These are phyloP conservation scores for Nesidiocoris tenuis DNA, from an alignment of 2,888 invertebrate species.

Conservation along the genomic window DNA sequence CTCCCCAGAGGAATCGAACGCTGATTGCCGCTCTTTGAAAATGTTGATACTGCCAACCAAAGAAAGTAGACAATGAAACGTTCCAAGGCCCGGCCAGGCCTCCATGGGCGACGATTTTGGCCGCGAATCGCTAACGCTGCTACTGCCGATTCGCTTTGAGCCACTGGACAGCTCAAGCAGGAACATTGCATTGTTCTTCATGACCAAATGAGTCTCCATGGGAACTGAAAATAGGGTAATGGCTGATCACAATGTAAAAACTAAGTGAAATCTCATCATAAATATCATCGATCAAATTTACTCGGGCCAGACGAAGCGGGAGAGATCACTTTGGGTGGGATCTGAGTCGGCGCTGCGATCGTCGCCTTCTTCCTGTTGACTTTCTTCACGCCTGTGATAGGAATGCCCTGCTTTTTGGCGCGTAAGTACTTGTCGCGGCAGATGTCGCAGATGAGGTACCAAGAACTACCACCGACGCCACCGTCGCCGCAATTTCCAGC, in stretches of 20 bases:
- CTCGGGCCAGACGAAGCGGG: slow-evolving; percentile 43
- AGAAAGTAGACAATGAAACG: slow-evolving; percentile 63
- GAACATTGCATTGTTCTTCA: slow-evolving; percentile 93
- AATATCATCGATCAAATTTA: background rate
- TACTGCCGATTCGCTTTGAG: slow-evolving; percentile 54
- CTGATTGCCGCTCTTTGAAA: slow-evolving; percentile 44
- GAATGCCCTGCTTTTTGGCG: slow-evolving; percentile 51
- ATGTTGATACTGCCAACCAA: slow-evolving; percentile 55
- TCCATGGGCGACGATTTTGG: slow-evolving; percentile 29
- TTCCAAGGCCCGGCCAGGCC: slow-evolving; percentile 57
- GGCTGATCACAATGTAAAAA: background rate
- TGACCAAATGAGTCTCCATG: slow-evolving; percentile 62
- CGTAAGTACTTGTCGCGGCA: slow-evolving; percentile 60
- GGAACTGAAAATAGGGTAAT: slow-evolving; percentile 31
- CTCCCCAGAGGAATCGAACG: slow-evolving; percentile 39
- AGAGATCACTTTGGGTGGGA: slow-evolving; percentile 46
- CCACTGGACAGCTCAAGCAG: slow-evolving; percentile 84
- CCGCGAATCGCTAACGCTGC: slow-evolving; percentile 57
- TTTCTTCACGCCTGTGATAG: slow-evolving; percentile 43
- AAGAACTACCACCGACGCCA: slow-evolving; percentile 74
- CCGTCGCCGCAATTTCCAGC: slow-evolving; percentile 86
- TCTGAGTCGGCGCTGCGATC: slow-evolving; percentile 36
- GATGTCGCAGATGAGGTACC: slow-evolving; percentile 89
- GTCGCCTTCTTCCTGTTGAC: slow-evolving; percentile 48
- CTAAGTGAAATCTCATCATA: background rate